Evolutionary conservation across 2,888 invertebrate species (phyloP).

Genomic region (Ophion ventricosus): DNA sequence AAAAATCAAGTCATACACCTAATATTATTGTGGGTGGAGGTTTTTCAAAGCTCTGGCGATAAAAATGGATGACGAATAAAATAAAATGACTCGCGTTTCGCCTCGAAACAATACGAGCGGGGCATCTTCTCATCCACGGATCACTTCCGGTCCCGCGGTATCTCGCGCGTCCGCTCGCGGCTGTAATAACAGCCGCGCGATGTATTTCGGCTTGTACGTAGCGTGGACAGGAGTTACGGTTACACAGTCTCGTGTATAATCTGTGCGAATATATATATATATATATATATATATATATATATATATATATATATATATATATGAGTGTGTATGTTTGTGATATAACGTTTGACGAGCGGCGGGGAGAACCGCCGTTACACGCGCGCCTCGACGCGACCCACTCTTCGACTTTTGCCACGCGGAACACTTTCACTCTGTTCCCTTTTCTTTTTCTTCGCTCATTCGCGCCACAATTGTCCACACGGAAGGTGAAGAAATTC

Average conservation of each 20-base stretch:
- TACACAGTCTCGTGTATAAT: constrained; percentile 2
- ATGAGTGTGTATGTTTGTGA: not conserved
- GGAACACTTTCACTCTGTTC: constrained; percentile 51
- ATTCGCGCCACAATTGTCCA: constrained; percentile 5
- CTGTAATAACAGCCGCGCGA: not conserved
- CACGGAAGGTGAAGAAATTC: not conserved
- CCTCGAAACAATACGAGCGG: not conserved
- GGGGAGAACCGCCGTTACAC: constrained; percentile 36
- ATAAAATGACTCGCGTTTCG: not conserved
- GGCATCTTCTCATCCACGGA: not conserved
- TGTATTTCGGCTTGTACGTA: not conserved
- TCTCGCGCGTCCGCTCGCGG: not conserved
- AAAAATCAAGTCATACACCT: too few relatives aligned
- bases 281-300: not conserved
- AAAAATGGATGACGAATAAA: not conserved
- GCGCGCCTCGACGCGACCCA: constrained; percentile 27
- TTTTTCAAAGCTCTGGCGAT: not conserved
- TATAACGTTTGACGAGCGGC: constrained; percentile 13
- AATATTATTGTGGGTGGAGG: not conserved
- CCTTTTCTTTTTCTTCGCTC: constrained; percentile 3
- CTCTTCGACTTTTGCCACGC: constrained; percentile 41
- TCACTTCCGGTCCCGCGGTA: not conserved
- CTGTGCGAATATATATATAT: not conserved
- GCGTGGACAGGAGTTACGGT: not conserved
- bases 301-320: not conserved